A percentile compares a stretch with the other conserved stretches of the same genome.
These are phyloP conservation scores for Haemorhous mexicanus DNA, from an alignment of 2,113 vertebrate genomes.

Conservation along the genomic window DNA sequence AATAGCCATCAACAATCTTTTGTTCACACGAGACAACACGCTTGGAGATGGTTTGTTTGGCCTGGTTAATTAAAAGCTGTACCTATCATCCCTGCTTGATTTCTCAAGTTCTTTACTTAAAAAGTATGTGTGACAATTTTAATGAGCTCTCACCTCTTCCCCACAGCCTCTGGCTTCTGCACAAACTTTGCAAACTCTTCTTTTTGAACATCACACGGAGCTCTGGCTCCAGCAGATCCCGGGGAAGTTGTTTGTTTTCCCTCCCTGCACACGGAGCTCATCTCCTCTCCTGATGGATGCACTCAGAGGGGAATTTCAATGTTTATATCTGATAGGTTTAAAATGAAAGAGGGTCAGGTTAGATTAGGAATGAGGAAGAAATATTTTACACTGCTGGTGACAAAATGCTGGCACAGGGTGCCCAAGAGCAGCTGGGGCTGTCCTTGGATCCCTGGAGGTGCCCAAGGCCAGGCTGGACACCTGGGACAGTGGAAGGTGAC, in stretches of 20 bases:
- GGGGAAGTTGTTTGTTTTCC: background rate
- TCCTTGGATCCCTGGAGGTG: background rate
- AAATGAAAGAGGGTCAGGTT: background rate
- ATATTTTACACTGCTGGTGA: background rate
- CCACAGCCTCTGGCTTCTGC: background rate
- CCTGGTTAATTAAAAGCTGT: conserved; percentile 61
- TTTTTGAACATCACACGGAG: background rate
- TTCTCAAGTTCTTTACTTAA: conserved; percentile 48
- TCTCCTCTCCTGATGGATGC: background rate
- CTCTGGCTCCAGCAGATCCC: background rate
- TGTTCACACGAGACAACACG: conserved; percentile 39
- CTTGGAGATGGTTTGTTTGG: conserved; percentile 29
- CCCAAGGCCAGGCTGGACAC: background rate
- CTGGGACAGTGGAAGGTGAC: background rate
- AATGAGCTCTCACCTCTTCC: conserved; percentile 43
- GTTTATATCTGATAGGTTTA: background rate
- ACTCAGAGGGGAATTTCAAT: background rate
- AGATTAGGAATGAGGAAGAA: background rate
- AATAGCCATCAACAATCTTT: conserved; percentile 57
- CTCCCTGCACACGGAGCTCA: background rate
- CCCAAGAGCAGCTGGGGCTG: background rate
- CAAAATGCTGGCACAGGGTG: background rate
- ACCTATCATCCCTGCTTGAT: conserved; percentile 43
- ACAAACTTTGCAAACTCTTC: background rate
- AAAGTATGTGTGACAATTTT: conserved; percentile 56